phyloP scores from a whole-genome alignment of 1,140 invertebrate species.

The Megalopta genalis region DNA sequence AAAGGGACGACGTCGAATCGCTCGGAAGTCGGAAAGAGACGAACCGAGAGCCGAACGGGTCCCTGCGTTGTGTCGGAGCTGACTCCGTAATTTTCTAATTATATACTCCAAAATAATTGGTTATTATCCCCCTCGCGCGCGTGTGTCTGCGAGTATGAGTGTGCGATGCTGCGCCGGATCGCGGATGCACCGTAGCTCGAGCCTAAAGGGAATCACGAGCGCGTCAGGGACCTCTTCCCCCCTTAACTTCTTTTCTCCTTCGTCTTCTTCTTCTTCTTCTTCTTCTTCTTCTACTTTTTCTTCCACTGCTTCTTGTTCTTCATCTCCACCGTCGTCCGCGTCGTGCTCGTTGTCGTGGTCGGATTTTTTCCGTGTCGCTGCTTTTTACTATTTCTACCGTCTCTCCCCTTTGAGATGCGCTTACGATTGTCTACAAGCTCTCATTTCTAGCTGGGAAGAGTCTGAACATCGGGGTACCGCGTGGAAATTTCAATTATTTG shows the following conservation, averaged over 20 bases:
- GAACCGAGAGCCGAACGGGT: conserved; percentile 53
- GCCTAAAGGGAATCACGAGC: conserved; percentile 76
- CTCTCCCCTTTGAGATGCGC: too few relatives aligned
- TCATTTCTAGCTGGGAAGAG: too few relatives aligned
- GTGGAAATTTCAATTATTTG: too few relatives aligned
- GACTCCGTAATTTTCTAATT: conserved; percentile 79
- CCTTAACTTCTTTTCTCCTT: background rate
- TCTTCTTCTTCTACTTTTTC: background rate
- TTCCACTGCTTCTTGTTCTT: background rate
- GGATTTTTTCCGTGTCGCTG: background rate
- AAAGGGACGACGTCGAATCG: conserved; percentile 35
- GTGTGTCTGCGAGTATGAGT: conserved; percentile 44
- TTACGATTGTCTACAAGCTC: too few relatives aligned
- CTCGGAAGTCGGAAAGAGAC: conserved; percentile 31
- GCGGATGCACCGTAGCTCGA: conserved; percentile 56
- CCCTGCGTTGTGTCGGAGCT: conserved; percentile 70
- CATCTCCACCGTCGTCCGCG: background rate
- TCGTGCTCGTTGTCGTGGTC: too few relatives aligned
- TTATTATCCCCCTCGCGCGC: conserved; percentile 73
- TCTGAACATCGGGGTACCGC: too few relatives aligned
- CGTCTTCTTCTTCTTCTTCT: background rate
- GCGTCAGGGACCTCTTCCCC: conserved; percentile 44
- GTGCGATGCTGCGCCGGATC: conserved; percentile 67
- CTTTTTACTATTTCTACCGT: background rate
- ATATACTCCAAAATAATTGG: conserved; percentile 80